Conservation (phyloP, 2,888 invertebrate species). For the Drosophila algonquin region DNA sequence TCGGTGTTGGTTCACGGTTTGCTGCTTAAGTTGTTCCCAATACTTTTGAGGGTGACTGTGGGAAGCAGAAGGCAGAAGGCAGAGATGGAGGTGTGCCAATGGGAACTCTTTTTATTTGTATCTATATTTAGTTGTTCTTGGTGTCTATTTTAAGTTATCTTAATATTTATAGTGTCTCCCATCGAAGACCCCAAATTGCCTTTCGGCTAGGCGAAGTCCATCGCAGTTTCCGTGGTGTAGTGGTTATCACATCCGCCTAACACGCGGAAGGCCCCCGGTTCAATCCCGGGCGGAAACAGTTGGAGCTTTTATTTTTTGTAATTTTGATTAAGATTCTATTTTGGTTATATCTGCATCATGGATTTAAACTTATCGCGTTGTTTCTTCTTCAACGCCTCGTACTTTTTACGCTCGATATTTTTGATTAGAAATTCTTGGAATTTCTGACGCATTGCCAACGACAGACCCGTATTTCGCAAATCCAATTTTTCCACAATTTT, state of each 20-base stretch:
- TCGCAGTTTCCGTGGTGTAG: constrained; percentile 84
- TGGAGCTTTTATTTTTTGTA: constrained; percentile 1
- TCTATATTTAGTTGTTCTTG: not conserved
- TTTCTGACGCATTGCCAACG: constrained; percentile 68
- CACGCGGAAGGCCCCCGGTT: constrained; percentile 85
- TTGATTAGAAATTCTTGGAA: constrained; percentile 72
- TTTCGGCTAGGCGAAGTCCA: not conserved
- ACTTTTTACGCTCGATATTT: constrained; percentile 61
- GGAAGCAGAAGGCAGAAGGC: too few species aligned
- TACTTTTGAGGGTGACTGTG: constrained; percentile 1
- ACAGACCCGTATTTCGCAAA: constrained; percentile 80
- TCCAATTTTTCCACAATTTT: constrained; percentile 75
- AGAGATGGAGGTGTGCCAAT: not conserved
- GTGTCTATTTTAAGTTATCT: not conserved
- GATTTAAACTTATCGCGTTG: constrained; percentile 64
- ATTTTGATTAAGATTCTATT: not conserved
- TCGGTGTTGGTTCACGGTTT: constrained; percentile 28
- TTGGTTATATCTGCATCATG: constrained; percentile 49
- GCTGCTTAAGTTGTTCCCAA: constrained; percentile 15
- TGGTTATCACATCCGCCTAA: constrained; percentile 85
- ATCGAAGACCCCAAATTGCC: not conserved
- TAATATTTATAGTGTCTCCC: not conserved
- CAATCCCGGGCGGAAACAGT: constrained; percentile 83
- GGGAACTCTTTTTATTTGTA: too few species aligned
- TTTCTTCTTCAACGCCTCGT: constrained; percentile 53